Conservation (phyloP, 2,113 vertebrate genomes). For the Pseudopipra pipra region DNA sequence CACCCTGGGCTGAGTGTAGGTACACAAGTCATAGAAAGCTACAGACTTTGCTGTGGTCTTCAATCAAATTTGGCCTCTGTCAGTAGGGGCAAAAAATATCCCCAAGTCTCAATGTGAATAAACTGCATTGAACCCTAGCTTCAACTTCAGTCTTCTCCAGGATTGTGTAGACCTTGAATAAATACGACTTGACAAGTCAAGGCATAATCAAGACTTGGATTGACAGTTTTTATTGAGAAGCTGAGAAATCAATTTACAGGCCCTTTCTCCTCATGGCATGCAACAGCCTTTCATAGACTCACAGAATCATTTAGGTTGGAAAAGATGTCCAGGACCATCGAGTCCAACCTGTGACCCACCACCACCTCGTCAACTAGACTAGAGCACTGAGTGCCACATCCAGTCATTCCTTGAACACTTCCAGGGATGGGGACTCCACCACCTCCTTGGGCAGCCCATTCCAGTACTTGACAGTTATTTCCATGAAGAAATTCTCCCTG, state of each 20-base stretch:
- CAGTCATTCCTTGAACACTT: neutral
- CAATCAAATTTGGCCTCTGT: neutral
- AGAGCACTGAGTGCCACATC: neutral
- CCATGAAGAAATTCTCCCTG: neutral
- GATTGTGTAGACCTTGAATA: neutral
- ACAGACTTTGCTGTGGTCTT: neutral
- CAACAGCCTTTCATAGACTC: neutral
- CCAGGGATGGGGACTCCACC: neutral
- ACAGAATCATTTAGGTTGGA: neutral
- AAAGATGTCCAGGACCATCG: neutral
- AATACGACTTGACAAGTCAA: neutral
- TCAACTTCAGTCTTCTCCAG: neutral
- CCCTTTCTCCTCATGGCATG: neutral
- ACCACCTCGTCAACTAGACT: neutral
- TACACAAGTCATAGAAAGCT: neutral
- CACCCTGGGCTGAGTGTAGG: conserved; percentile 13
- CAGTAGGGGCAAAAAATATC: neutral
- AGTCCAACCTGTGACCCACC: neutral
- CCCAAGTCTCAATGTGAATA: neutral
- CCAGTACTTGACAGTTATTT: neutral
- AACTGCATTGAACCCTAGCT: neutral
- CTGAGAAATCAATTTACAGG: neutral
- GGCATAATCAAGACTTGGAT: neutral
- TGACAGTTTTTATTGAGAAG: neutral
- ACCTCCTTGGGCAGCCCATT: neutral